A percentile compares a stretch with the other conserved stretches of the same genome.
Conservation (phyloP, 35 echinoderm and acorn worm species). For the Holothuria glaberrima region DNA sequence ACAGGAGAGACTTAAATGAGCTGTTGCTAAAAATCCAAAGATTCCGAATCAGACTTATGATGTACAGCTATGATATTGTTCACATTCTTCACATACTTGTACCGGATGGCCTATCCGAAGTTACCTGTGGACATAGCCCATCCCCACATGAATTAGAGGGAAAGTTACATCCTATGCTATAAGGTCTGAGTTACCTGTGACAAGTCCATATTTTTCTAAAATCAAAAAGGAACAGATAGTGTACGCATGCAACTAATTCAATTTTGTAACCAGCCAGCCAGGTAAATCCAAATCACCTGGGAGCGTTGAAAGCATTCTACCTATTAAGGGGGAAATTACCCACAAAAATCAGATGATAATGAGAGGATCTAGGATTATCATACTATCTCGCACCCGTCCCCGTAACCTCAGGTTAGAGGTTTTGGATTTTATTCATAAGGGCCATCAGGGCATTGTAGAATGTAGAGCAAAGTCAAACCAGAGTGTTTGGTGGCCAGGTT, state of each 20-base stretch:
- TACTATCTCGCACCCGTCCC: neutral
- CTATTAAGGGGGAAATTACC: neutral
- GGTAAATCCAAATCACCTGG: neutral
- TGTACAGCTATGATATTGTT: constrained; percentile 24
- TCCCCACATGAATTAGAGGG: neutral
- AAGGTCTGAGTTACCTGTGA: neutral
- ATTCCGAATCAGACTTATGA: constrained; percentile 62
- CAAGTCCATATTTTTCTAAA: neutral
- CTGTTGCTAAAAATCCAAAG: constrained; percentile 50
- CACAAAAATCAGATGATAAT: neutral
- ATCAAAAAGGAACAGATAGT: constrained; percentile 7
- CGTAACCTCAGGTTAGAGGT: constrained; percentile 21
- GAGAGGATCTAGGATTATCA: neutral
- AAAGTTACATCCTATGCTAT: neutral
- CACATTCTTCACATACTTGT: neutral
- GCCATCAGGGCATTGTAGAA: constrained; percentile 46
- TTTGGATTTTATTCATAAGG: constrained; percentile 25
- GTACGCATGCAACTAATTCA: constrained; percentile 35
- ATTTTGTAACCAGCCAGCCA: constrained; percentile 34
- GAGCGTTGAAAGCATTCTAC: constrained; percentile 21
- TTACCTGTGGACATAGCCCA: neutral
- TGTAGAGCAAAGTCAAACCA: constrained; percentile 5
- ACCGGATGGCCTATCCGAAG: constrained; percentile 1
- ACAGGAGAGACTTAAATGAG: constrained; percentile 43
- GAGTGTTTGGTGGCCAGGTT: constrained; percentile 46